Conservation (phyloP, 2,797 vertebrate species). For the Sebastes itinus region DNA sequence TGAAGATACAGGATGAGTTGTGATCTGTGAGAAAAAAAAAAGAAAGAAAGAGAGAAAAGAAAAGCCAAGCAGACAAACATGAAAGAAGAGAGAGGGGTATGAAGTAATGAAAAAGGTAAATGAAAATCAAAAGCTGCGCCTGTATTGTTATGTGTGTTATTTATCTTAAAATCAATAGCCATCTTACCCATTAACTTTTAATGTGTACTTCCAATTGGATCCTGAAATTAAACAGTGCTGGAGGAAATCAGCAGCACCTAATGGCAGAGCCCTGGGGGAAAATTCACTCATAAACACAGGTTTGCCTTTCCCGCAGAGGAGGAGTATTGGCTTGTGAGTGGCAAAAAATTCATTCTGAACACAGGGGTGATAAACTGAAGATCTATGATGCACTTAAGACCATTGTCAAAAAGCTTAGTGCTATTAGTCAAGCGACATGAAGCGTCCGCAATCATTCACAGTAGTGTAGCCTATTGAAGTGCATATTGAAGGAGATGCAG, state of each 20-base stretch:
- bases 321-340: constrained; percentile 54
- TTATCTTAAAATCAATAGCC: constrained; percentile 85
- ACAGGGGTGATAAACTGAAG: constrained; percentile 68
- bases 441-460: constrained; percentile 59
- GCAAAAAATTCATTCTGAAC: constrained; percentile 61
- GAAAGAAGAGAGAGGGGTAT: constrained; percentile 45
- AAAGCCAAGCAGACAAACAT: not conserved
- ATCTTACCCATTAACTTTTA: constrained; percentile 83
- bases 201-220: constrained; percentile 82
- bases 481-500: constrained; percentile 43
- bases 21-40: constrained; percentile 8
- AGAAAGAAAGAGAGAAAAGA: not conserved
- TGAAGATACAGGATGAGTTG: constrained; percentile 23
- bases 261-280: constrained; percentile 74
- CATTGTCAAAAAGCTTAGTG: constrained; percentile 70
- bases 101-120: constrained; percentile 78
- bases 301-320: constrained; percentile 49
- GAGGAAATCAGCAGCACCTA: constrained; percentile 76
- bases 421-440: constrained; percentile 73
- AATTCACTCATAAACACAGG: constrained; percentile 76
- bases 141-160: constrained; percentile 82
- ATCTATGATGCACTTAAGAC: constrained; percentile 68
- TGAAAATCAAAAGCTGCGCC: constrained; percentile 78
- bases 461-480: constrained; percentile 41
- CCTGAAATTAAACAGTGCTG: constrained; percentile 84